These are phyloP conservation scores for Parascotia fuliginaria DNA, from an alignment of 2,888 invertebrate genomes.

Conservation along the genomic window DNA sequence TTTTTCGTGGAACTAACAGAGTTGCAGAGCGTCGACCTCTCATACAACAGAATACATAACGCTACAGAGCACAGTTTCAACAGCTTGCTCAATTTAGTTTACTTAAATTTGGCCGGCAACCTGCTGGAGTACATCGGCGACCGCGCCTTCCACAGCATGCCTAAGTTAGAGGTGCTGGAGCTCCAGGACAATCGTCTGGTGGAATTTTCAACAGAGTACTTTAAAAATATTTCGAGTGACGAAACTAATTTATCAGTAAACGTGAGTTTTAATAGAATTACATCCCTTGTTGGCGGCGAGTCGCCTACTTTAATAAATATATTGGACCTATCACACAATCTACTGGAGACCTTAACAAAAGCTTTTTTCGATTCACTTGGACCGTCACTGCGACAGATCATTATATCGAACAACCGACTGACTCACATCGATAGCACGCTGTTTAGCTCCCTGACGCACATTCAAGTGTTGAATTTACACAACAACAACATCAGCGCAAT, in stretches of 20 bases:
- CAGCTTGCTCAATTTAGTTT: constrained; percentile 89
- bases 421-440: constrained; percentile 72
- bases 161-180: constrained; percentile 89
- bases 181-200: constrained; percentile 90
- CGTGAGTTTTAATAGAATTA: constrained; percentile 88
- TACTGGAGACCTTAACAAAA: constrained; percentile 84
- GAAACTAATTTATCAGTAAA: constrained; percentile 88
- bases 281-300: constrained; percentile 54
- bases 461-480: constrained; percentile 83
- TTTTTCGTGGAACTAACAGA: constrained; percentile 88
- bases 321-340: constrained; percentile 88
- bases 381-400: constrained; percentile 53
- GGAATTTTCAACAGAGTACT: constrained; percentile 87
- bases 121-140: constrained; percentile 87
- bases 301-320: constrained; percentile 82
- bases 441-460: constrained; percentile 50
- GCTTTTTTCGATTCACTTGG: constrained; percentile 81
- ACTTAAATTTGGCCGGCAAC: constrained; percentile 92
- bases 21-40: constrained; percentile 89
- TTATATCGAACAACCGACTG: constrained; percentile 87
- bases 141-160: constrained; percentile 89
- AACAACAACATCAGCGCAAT: constrained; percentile 88
- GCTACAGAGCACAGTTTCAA: constrained; percentile 88
- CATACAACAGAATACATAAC: constrained; percentile 89
- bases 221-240: constrained; percentile 87